phyloP scores from a whole-genome alignment of 2,113 vertebrate species.

The Triplophysa dalaica region DNA sequence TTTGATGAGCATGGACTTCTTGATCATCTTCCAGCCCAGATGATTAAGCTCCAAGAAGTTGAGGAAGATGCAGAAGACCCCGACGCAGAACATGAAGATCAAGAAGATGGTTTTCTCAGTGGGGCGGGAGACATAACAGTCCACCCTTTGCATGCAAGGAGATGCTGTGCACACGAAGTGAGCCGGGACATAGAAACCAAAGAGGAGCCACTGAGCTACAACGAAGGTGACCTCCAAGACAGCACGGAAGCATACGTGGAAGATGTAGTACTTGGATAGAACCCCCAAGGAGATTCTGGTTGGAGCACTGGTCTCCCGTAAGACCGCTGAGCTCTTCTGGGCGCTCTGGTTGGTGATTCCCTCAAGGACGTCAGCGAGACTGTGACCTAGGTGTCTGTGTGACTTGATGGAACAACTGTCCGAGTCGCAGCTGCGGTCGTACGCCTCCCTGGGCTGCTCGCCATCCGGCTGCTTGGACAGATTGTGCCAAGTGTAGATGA shows the following conservation, averaged over 20 bases:
- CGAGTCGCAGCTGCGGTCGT: constrained; percentile 65
- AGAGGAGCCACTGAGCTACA: constrained; percentile 75
- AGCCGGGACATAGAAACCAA: constrained; percentile 73
- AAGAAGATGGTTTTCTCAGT: constrained; percentile 79
- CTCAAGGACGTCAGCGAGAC: constrained; percentile 65
- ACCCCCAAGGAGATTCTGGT: constrained; percentile 60
- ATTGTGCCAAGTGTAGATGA: constrained; percentile 79
- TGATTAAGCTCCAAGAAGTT: constrained; percentile 78
- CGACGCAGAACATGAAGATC: constrained; percentile 77
- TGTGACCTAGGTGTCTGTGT: constrained; percentile 71
- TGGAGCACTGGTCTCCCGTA: constrained; percentile 11
- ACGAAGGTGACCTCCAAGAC: constrained; percentile 73
- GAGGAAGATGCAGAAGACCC: constrained; percentile 74
- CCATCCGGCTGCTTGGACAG: constrained; percentile 66
- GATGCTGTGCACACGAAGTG: constrained; percentile 65
- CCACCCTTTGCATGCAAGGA: constrained; percentile 72
- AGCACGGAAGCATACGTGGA: constrained; percentile 73
- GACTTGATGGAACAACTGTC: constrained; percentile 74
- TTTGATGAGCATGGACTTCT: constrained; percentile 39
- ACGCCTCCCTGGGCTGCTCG: constrained; percentile 34
- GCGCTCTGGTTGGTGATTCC: constrained; percentile 61
- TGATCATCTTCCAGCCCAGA: constrained; percentile 78
- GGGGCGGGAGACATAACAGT: constrained; percentile 78
- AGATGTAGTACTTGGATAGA: constrained; percentile 74
- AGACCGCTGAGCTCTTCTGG: constrained; percentile 57